A percentile compares a stretch with the other conserved stretches of the same genome.
These are phyloP conservation scores for Sarcophaga variegata DNA, from an alignment of 2,888 invertebrate species.

Conservation along the genomic window DNA sequence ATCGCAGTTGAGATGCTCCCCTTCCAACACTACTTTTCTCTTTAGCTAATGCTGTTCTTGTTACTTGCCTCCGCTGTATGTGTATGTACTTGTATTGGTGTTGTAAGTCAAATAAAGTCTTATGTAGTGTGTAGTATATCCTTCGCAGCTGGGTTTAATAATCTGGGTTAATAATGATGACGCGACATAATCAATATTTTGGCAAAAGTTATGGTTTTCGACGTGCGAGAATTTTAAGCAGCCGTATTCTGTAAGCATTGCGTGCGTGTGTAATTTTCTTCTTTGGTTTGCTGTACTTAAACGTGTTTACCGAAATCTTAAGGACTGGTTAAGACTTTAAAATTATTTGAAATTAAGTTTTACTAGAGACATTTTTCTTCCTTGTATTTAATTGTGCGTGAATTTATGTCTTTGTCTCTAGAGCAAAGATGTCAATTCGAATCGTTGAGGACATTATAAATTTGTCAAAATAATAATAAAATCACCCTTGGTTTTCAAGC, in stretches of 20 bases:
- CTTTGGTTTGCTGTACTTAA: too few species aligned
- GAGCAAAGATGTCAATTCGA: too few species aligned
- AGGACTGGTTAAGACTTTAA: too few species aligned
- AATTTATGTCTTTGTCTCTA: too few species aligned
- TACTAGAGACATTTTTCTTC: too few species aligned
- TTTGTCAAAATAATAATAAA: too few species aligned
- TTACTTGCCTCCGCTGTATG: background rate
- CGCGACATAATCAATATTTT: constrained; percentile 54
- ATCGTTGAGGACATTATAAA: too few species aligned
- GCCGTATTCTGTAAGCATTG: background rate
- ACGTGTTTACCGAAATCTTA: too few species aligned
- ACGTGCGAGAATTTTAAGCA: background rate
- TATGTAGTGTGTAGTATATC: background rate
- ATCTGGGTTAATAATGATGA: constrained; percentile 44
- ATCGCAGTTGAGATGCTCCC: background rate
- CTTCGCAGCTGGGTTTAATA: constrained; percentile 16
- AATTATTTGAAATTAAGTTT: too few species aligned
- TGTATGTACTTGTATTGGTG: background rate
- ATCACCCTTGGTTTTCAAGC: too few species aligned
- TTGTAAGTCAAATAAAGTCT: constrained; percentile 2
- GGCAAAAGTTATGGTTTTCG: constrained; percentile 7
- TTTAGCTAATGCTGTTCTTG: background rate
- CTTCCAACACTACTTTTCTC: too few species aligned
- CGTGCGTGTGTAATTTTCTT: background rate
- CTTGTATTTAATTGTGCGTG: too few species aligned